phyloP scores from a whole-genome alignment of 2,113 vertebrate species.

The Ellobius talpinus region DNA sequence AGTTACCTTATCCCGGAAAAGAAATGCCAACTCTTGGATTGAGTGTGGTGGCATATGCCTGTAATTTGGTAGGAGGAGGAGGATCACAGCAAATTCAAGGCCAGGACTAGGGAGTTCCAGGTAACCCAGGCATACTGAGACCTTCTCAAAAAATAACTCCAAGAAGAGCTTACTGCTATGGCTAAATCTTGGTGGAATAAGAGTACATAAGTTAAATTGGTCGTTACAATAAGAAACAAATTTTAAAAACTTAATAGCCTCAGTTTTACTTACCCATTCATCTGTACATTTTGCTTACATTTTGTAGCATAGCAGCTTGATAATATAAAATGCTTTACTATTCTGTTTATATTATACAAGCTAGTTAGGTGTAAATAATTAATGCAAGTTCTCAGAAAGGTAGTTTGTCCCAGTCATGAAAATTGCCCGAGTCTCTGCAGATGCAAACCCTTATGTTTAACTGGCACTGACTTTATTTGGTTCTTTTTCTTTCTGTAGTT shows the following conservation, averaged over 20 bases:
- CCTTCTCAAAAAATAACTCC: background rate
- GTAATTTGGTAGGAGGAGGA: background rate
- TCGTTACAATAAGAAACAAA: background rate
- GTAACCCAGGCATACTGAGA: background rate
- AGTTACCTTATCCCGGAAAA: conserved; percentile 30
- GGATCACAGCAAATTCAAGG: background rate
- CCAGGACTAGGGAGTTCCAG: background rate
- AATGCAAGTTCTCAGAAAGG: conserved; percentile 28
- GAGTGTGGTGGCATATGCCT: background rate
- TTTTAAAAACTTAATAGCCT: background rate
- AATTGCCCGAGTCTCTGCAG: background rate
- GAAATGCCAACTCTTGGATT: background rate
- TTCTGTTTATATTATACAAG: background rate
- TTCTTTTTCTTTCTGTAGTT: background rate
- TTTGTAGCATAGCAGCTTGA: conserved; percentile 15
- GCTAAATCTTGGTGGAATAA: background rate
- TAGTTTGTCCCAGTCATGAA: background rate
- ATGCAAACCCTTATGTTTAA: background rate
- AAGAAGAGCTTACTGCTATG: background rate
- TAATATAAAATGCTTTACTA: background rate
- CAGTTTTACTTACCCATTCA: conserved; percentile 8
- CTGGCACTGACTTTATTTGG: background rate
- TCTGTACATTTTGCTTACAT: conserved; percentile 3
- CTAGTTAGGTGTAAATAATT: background rate
- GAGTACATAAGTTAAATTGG: background rate